Base-by-base conservation (phyloP, 1,140 invertebrate species). In the Daktulosphaira vitifoliae region DNA sequence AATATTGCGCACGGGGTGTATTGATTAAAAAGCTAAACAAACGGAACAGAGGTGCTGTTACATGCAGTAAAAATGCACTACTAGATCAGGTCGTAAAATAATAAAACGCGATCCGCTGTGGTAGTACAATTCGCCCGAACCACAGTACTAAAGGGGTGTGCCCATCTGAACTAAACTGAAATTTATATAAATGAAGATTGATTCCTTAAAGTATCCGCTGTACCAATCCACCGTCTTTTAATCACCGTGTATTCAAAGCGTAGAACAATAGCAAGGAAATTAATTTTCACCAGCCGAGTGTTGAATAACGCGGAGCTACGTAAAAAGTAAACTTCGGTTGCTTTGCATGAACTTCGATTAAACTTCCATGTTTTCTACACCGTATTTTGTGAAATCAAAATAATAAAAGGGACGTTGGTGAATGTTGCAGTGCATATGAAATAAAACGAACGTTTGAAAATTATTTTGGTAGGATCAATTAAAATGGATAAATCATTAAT, bases 211-310 rank as follows among this genome's bases (percentile, higher is more conserved):
- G 52, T 33, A 39, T 42, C 39, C 23, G 39, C n/a, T n/a, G 23
- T n/a, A 33, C 33, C 29, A 53, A 37, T 39, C 53, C 38, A 16
- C 16, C 11, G 38, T 16, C 25, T 38, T 62, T 48, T 62, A 62
- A 62, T 62, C 29, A 48, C 56, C 56, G 25, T 48, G 56, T 62
- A 62, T 62, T 62, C 56, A 20, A 48, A 13, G 44, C 42, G 54
- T 9, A 59, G 44, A 59, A 59, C 42, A 59, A 59, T 59, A 38
- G 39, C 39, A 59, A 59, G 53, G 39, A 46, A 59, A 59, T 59
- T 26, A 29, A 56, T 56, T 56, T 39, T 16, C 52, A 4, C 52
- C 7, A 39, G 11, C 13, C 39, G 25, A 18, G 22, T 4, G 53
- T 37, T 25, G 38, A 22, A 16, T 20, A 26, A 44, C 53, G 16